Base-by-base conservation (phyloP, 1,140 invertebrate species). In the Muscidifurax raptorellus region DNA sequence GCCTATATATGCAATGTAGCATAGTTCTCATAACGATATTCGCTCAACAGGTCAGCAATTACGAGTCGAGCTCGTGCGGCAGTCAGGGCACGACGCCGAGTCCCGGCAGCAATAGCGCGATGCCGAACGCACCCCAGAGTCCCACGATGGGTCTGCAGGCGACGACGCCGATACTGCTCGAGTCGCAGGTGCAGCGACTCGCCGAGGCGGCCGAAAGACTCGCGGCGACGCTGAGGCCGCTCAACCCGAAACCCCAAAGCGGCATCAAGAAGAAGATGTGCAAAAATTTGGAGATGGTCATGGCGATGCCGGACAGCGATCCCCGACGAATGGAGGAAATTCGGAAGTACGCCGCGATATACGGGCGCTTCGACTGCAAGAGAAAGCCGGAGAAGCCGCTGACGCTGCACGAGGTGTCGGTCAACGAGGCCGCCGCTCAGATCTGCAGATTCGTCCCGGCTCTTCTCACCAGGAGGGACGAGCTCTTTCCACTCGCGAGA, bases 361-460 rank as follows among this genome's bases (percentile, higher is more conserved):
- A 99, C 91, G 98, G 98, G 4, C 94, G 97, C 84, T 99, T 99
- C 91, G 98, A 99, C 91, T 99, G 98, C 89, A 99, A 99, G 91
- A 94, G 98, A 89, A 98, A 98, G 89, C 97, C 98, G 1, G 97
- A 99, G 92, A 99, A 99, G 92, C 98, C 98, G 1, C 94, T 99
- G 75, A 99, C 98, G 1, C 93, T 99, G 76, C 98, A 99, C 92
- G 98, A 99, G 95, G 98, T 98, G 25, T 98, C 97, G 64, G 98
- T 99, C 13, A 99, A 99, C 93, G 99, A 99, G 92, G 98, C 98
- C 0, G 98, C 98, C 0, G 98, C 98, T 1, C 98, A 99, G 91
- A 96, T 99, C 82, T 99, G 98, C 90, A 95, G 96, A 89, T 96
- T 97, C 90, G 95, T 98, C 83, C 98, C 98, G 1, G 96, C 97